Evolutionary conservation across 2,888 invertebrate species (phyloP).

Genomic region (Galeopsomyia nigrocyanea): DNA sequence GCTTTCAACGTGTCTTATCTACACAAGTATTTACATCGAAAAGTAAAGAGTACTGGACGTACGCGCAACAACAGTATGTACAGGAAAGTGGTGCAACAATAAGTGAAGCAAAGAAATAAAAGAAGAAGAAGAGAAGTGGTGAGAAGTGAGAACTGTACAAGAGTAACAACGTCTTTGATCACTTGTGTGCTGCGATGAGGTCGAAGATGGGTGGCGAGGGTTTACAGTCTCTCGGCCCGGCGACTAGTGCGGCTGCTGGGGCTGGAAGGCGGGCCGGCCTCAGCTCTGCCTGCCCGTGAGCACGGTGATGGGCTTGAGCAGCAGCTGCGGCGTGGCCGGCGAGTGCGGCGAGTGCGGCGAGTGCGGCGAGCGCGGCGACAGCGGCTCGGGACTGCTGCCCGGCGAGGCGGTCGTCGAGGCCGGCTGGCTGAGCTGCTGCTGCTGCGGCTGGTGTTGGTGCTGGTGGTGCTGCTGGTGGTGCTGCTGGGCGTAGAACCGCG

Average conservation of each 20-base stretch:
- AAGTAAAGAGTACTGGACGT: background rate
- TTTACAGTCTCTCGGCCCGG: no score
- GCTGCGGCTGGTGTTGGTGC: slow-evolving; percentile 65
- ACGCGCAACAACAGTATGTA: background rate
- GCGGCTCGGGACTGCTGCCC: slow-evolving; percentile 71
- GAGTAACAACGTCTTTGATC: no score
- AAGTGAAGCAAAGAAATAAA: no score
- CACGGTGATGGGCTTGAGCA: slow-evolving; percentile 66
- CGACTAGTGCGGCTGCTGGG: background rate
- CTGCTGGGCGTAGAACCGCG: slow-evolving; percentile 53
- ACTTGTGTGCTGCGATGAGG: no score
- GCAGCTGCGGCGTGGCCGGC: slow-evolving; percentile 63
- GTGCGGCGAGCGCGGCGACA: slow-evolving; percentile 69
- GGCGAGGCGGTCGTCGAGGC: slow-evolving; percentile 64
- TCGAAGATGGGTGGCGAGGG: no score
- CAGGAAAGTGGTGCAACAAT: no score
- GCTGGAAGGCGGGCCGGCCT: slow-evolving; percentile 42
- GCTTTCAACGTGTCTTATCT: slow-evolving; percentile 26
- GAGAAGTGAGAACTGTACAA: no score
- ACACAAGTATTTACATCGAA: slow-evolving; percentile 4
- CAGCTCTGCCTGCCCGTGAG: slow-evolving; percentile 65
- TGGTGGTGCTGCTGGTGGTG: slow-evolving; percentile 63
- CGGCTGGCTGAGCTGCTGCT: slow-evolving; percentile 55
- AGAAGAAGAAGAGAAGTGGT: no score
- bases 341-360: slow-evolving; percentile 61